Conservation (phyloP, 1,140 invertebrate species). For the Hestina assimilis region DNA sequence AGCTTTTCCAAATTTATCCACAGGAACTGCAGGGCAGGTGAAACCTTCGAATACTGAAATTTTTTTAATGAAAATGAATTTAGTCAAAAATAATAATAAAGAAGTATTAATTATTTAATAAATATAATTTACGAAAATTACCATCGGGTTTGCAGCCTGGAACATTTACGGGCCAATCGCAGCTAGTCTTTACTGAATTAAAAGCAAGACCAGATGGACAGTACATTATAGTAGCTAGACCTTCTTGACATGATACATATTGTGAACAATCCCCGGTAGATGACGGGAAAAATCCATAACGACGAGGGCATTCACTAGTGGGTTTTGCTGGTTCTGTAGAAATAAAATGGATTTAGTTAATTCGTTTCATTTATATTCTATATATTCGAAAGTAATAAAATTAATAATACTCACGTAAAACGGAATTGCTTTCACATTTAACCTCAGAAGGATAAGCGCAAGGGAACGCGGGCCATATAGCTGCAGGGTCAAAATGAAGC, state of each 20-base stretch:
- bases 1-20: slow-evolving; percentile 13
- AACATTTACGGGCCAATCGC: slow-evolving; percentile 92
- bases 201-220: slow-evolving; percentile 92
- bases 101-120: background rate
- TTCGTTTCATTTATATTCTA: no score
- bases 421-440: slow-evolving; percentile 25
- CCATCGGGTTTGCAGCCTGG: slow-evolving; percentile 85
- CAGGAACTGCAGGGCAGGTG: slow-evolving; percentile 21
- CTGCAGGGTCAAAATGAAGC: slow-evolving; percentile 44
- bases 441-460: slow-evolving; percentile 44
- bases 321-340: slow-evolving; percentile 68
- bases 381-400: no score
- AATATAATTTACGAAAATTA: slow-evolving; percentile 40
- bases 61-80: background rate
- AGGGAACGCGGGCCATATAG: slow-evolving; percentile 41
- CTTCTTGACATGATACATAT: slow-evolving; percentile 88
- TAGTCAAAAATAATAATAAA: background rate
- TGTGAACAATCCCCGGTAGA: slow-evolving; percentile 85
- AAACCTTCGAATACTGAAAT: slow-evolving; percentile 24
- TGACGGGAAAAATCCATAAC: slow-evolving; percentile 88
- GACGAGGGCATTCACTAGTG: slow-evolving; percentile 87
- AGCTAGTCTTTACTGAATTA: slow-evolving; percentile 84
- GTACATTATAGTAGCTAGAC: slow-evolving; percentile 76
- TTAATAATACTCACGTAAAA: slow-evolving; percentile 23
- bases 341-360: background rate